These are phyloP conservation scores for Clytia hemisphaerica DNA, from an alignment of 30 jellyfish, hydroid and myxozoan genomes.

Conservation along the genomic window DNA sequence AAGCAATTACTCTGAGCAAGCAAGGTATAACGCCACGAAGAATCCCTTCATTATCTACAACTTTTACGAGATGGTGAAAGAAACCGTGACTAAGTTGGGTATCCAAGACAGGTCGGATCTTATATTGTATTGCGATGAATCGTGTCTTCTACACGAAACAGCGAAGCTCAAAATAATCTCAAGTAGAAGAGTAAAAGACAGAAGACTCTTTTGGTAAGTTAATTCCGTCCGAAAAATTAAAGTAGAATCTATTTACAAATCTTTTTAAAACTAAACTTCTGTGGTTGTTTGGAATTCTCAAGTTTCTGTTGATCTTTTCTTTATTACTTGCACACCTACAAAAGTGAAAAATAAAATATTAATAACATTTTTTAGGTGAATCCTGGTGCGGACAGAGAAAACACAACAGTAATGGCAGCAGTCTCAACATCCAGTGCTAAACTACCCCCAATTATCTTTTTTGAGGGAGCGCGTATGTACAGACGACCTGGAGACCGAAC, in stretches of 20 bases:
- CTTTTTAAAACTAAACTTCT: too few species aligned
- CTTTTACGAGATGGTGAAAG: not conserved
- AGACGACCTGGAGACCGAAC: not conserved
- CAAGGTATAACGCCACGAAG: not conserved
- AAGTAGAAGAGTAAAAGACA: not conserved
- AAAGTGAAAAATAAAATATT: too few species aligned
- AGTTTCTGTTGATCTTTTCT: too few species aligned
- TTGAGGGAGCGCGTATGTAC: not conserved
- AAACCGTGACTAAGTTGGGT: not conserved
- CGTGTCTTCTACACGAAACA: too few species aligned
- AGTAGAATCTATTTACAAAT: not conserved
- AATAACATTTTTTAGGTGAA: not conserved
- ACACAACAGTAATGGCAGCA: not conserved
- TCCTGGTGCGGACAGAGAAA: too few species aligned
- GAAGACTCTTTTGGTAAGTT: not conserved
- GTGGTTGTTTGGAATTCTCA: too few species aligned
- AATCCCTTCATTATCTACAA: not conserved
- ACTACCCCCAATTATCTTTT: not conserved
- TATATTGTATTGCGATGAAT: not conserved
- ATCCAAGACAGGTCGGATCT: not conserved
- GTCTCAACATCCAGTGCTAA: not conserved
- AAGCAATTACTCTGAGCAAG: not conserved
- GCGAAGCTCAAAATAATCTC: not conserved
- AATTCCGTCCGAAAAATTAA: not conserved
- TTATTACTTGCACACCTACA: too few species aligned